phyloP scores from a whole-genome alignment of 2,797 vertebrate species.

The Parauchenoglanis ngamensis region DNA sequence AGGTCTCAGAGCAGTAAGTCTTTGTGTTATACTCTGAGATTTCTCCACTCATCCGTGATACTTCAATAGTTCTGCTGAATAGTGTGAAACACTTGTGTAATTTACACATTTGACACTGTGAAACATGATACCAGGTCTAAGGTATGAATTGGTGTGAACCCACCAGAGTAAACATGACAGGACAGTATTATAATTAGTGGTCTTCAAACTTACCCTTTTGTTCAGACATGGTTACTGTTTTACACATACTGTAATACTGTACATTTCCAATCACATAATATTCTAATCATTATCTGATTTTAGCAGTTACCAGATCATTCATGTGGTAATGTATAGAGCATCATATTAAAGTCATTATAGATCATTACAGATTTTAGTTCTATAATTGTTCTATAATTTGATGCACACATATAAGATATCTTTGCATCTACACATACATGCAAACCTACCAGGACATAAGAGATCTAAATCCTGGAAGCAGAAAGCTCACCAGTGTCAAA shows the following conservation, averaged over 20 bases:
- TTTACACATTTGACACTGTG: background rate
- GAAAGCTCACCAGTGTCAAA: background rate
- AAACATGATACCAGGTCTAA: background rate
- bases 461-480: background rate
- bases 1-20: background rate
- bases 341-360: background rate
- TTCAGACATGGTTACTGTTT: background rate
- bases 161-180: background rate
- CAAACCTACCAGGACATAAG: background rate
- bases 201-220: background rate
- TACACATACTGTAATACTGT: background rate
- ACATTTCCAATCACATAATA: background rate
- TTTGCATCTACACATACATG: background rate
- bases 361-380: background rate
- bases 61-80: background rate
- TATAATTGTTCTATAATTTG: background rate
- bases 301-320: background rate
- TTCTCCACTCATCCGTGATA: background rate
- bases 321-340: background rate
- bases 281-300: background rate
- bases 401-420: background rate
- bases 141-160: background rate
- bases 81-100: background rate
- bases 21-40: background rate
- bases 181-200: background rate